phyloP scores from a whole-genome alignment of 2,888 invertebrate genomes.

The Agrotis clavis region DNA sequence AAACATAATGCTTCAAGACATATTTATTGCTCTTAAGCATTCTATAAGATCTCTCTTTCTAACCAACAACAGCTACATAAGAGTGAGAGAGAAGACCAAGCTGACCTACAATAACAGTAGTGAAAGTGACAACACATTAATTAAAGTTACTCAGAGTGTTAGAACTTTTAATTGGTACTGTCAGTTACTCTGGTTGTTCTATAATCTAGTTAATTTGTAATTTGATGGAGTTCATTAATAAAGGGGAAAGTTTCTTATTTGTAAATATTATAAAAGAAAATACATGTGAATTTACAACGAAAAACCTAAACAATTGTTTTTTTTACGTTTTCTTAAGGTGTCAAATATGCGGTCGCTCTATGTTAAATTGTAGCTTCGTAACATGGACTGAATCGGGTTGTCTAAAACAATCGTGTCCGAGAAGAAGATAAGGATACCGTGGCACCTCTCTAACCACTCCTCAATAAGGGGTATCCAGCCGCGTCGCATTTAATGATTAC shows the following conservation, averaged over 20 bases:
- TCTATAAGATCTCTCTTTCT: conserved; percentile 22
- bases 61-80: not conserved
- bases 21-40: conserved; percentile 44
- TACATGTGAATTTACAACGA: too few relatives aligned
- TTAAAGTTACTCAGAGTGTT: conserved; percentile 58
- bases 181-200: conserved; percentile 42
- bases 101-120: conserved; percentile 47
- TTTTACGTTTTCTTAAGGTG: too few relatives aligned
- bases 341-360: too few relatives aligned
- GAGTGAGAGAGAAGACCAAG: conserved; percentile 9
- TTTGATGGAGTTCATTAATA: conserved; percentile 30
- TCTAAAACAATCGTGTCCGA: too few relatives aligned
- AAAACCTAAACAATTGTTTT: too few relatives aligned
- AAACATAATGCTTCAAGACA: conserved; percentile 34
- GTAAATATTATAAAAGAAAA: too few relatives aligned
- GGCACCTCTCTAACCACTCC: too few relatives aligned
- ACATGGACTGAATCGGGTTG: too few relatives aligned
- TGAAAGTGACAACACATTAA: conserved; percentile 67
- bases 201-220: conserved; percentile 32
- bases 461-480: too few relatives aligned
- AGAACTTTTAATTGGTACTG: conserved; percentile 68
- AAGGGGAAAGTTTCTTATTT: not conserved
- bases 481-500: too few relatives aligned
- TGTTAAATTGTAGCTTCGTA: too few relatives aligned
- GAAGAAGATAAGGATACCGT: too few relatives aligned